Evolutionary conservation across 1,140 invertebrate species (phyloP).

Genomic region (Cydia fagiglandana): DNA sequence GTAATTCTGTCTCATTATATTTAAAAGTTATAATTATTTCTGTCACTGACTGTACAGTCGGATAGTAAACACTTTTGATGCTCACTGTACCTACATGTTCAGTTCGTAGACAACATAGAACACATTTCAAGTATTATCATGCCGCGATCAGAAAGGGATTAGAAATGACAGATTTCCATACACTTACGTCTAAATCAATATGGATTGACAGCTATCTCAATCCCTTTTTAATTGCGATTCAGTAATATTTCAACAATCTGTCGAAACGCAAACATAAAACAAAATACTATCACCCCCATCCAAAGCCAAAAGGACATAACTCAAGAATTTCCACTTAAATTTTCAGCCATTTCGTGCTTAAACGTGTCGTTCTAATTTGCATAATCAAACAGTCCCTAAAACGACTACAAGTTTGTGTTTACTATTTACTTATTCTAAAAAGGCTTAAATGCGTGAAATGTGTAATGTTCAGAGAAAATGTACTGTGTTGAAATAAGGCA

Average conservation of each 20-base stretch:
- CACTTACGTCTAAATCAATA: too few species aligned
- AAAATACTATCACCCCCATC: not conserved
- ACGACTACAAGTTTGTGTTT: conserved; percentile 24
- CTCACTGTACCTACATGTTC: not conserved
- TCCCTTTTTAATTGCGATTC: too few species aligned
- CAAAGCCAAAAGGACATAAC: not conserved
- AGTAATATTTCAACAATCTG: not conserved
- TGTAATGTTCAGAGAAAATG: not conserved
- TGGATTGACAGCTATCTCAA: too few species aligned
- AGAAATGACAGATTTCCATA: too few species aligned
- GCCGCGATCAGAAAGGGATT: too few species aligned
- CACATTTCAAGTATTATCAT: not conserved
- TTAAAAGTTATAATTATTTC: too few species aligned
- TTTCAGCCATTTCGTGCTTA: not conserved
- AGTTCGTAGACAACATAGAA: not conserved
- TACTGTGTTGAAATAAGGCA: not conserved
- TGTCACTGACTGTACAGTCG: too few species aligned
- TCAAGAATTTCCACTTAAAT: not conserved
- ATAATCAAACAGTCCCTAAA: conserved; percentile 21
- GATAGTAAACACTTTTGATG: too few species aligned
- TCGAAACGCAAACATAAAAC: not conserved
- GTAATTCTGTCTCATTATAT: too few species aligned
- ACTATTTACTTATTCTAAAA: not conserved
- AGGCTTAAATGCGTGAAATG: not conserved
- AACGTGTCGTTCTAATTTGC: not conserved